Conservation (phyloP, 2,113 vertebrate genomes). For the Pyrgilauda ruficollis region DNA sequence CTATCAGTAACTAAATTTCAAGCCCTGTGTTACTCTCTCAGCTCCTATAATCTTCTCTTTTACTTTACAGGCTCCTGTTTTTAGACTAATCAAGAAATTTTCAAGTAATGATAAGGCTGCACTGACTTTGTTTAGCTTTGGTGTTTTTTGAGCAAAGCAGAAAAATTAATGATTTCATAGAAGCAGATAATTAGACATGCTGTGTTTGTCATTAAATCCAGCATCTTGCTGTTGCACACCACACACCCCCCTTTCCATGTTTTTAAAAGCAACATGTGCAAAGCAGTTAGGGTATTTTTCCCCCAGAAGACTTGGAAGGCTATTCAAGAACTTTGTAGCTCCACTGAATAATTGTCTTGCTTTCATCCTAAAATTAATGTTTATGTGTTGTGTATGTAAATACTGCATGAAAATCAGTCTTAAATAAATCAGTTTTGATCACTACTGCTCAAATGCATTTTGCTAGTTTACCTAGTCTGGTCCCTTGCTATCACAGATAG, state of each 20-base stretch:
- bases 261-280: neutral
- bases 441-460: neutral
- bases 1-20: neutral
- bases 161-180: neutral
- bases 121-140: neutral
- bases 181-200: neutral
- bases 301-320: neutral
- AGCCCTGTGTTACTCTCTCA: neutral
- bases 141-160: neutral
- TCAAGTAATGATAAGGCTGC: neutral
- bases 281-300: fast-evolving
- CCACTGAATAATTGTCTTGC: neutral
- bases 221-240: neutral
- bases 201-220: neutral
- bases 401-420: neutral
- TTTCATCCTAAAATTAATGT: neutral
- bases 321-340: neutral
- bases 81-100: neutral
- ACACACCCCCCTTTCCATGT: neutral
- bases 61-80: neutral
- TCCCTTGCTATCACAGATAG: neutral
- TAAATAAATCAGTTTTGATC: neutral
- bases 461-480: neutral
- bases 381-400: neutral
- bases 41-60: neutral